phyloP scores from a whole-genome alignment of 1,140 invertebrate species.

The Bursaphelenchus mucronatus region DNA sequence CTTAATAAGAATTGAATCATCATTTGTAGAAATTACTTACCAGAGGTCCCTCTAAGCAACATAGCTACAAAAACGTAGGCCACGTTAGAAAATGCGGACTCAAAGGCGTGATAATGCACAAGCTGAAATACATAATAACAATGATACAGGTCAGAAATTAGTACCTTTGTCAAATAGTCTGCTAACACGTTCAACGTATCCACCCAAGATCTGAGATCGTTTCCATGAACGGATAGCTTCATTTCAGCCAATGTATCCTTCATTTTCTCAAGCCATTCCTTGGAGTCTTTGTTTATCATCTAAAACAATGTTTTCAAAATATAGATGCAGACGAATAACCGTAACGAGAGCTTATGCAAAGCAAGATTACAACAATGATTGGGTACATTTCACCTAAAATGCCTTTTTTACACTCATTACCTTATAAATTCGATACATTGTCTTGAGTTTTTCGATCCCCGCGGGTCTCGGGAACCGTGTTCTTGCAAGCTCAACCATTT shows the following conservation, averaged over 20 bases:
- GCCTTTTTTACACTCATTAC: conserved; percentile 7
- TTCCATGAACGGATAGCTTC: conserved; percentile 12
- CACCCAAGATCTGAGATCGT: background rate
- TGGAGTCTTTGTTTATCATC: conserved; percentile 19
- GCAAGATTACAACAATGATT: too few relatives aligned
- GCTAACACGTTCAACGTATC: background rate
- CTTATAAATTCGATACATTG: conserved; percentile 11
- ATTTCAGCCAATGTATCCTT: conserved; percentile 30
- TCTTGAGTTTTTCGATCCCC: background rate
- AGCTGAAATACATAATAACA: conserved; percentile 8
- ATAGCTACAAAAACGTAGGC: conserved; percentile 36
- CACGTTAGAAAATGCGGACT: conserved; percentile 25
- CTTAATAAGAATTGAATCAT: background rate
- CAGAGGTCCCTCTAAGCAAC: conserved; percentile 26
- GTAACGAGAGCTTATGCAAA: too few relatives aligned
- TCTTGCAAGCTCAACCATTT: conserved; percentile 24
- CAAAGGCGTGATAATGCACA: background rate
- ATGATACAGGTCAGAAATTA: background rate
- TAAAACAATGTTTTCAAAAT: background rate
- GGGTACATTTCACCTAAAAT: conserved; percentile 8
- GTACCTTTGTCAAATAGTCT: conserved; percentile 3
- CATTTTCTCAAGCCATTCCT: conserved; percentile 63
- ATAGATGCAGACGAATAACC: background rate
- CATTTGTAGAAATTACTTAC: conserved; percentile 10
- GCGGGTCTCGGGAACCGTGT: conserved; percentile 22